A percentile compares a stretch with the other conserved stretches of the same genome.
These are phyloP conservation scores for Aromia moschata DNA, from an alignment of 2,888 invertebrate species.

Conservation along the genomic window DNA sequence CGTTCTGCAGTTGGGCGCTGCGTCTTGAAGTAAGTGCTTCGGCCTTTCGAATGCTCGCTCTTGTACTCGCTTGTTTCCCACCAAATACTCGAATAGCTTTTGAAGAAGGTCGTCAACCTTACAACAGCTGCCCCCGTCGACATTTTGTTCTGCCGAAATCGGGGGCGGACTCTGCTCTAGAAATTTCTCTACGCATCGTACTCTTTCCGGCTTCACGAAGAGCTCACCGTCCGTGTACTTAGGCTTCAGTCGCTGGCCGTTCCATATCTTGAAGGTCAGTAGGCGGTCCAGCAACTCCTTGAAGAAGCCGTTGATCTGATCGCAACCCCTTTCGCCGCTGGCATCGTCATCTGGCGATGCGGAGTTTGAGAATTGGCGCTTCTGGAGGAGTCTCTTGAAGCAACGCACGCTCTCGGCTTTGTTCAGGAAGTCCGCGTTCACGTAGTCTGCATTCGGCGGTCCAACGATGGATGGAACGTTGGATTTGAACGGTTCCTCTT, in stretches of 20 bases:
- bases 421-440: background rate
- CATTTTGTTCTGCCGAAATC: background rate
- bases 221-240: no score
- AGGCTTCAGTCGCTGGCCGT: background rate
- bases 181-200: background rate
- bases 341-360: background rate
- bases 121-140: background rate
- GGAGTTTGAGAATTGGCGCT: background rate
- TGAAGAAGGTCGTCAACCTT: background rate
- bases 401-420: background rate
- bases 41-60: conserved; percentile 13
- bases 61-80: conserved; percentile 12
- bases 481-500: background rate
- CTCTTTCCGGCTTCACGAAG: background rate
- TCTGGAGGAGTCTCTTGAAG: background rate
- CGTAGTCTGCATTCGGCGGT: background rate
- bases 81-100: conserved; percentile 22
- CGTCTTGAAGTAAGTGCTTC: conserved; percentile 34
- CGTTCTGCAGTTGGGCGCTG: conserved; percentile 29
- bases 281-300: background rate
- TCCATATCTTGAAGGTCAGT: background rate
- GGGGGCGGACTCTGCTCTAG: background rate
- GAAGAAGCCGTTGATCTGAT: background rate
- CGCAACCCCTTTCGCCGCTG: background rate
- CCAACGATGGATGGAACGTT: background rate